Conservation (phyloP, 2,888 invertebrate species). For the Dryomyza anilis region DNA sequence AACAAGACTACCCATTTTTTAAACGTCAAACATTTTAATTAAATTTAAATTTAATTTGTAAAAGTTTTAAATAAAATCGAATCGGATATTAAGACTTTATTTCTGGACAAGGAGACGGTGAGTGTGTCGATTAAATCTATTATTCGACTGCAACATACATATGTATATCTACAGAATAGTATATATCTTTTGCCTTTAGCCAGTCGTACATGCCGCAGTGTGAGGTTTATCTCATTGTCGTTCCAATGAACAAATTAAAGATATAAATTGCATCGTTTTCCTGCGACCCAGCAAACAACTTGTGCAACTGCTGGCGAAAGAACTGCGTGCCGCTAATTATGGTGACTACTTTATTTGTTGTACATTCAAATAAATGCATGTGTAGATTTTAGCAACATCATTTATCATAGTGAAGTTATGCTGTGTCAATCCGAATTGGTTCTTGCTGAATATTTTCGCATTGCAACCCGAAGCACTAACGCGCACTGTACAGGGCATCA, state of each 20-base stretch:
- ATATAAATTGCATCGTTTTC: constrained; percentile 95
- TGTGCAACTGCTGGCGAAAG: constrained; percentile 85
- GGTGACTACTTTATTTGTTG: constrained; percentile 96
- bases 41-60: too few relatives aligned
- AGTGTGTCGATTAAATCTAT: too few relatives aligned
- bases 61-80: too few relatives aligned
- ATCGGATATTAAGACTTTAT: too few relatives aligned
- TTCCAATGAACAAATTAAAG: constrained; percentile 80
- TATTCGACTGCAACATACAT: too few relatives aligned
- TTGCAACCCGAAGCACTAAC: constrained; percentile 82
- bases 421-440: too few relatives aligned
- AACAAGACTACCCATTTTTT: too few relatives aligned
- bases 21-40: too few relatives aligned
- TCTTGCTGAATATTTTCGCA: constrained; percentile 70
- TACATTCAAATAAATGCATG: constrained; percentile 54
- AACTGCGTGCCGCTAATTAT: constrained; percentile 91
- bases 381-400: constrained; percentile 95
- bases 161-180: too few relatives aligned
- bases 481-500: constrained; percentile 83
- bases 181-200: constrained; percentile 95
- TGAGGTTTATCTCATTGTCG: constrained; percentile 91
- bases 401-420: constrained; percentile 93
- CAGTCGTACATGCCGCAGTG: constrained; percentile 98
- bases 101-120: too few relatives aligned
- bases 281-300: constrained; percentile 94